Conservation (phyloP, 37 sponge, comb jelly and placozoan species). For the Dysidea cf. avara region DNA sequence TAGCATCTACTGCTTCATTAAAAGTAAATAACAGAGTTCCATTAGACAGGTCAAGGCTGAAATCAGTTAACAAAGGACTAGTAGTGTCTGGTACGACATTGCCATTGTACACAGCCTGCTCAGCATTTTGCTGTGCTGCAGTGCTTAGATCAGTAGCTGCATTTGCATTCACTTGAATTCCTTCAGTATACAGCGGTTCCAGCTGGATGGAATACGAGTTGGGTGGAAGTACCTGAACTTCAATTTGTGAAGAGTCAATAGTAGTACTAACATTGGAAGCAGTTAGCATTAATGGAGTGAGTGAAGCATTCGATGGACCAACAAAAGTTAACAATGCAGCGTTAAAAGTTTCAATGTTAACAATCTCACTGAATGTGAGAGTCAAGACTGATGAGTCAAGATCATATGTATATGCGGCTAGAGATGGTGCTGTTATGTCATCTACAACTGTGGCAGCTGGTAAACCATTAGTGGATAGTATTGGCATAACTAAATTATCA, state of each 20-base stretch:
- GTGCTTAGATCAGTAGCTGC: too few species aligned
- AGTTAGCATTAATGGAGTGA: constrained; percentile 3
- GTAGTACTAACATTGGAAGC: constrained; percentile 15
- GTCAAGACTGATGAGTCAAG: constrained; percentile 40
- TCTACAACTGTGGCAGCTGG: constrained; percentile 26
- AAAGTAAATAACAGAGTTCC: constrained; percentile 57
- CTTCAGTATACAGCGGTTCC: too few species aligned
- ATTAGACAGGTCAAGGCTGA: constrained; percentile 49
- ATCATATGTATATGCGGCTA: constrained; percentile 56
- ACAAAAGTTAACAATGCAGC: constrained; percentile 22
- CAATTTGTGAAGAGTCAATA: constrained; percentile 12
- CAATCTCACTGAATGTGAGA: constrained; percentile 74
- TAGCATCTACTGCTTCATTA: constrained; percentile 72
- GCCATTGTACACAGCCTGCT: not conserved
- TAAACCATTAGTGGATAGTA: not conserved
- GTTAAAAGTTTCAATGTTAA: constrained; percentile 20
- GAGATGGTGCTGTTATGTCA: constrained; percentile 47
- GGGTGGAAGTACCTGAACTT: constrained; percentile 12
- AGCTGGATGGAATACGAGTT: constrained; percentile 14
- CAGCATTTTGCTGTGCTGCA: too few species aligned
- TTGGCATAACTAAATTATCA: constrained; percentile 61
- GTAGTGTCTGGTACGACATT: constrained; percentile 59
- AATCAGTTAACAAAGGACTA: constrained; percentile 52
- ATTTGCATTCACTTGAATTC: too few species aligned
- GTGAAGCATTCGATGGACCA: not conserved